phyloP scores from a whole-genome alignment of 2,888 invertebrate species.

The Agonum fuliginosum region DNA sequence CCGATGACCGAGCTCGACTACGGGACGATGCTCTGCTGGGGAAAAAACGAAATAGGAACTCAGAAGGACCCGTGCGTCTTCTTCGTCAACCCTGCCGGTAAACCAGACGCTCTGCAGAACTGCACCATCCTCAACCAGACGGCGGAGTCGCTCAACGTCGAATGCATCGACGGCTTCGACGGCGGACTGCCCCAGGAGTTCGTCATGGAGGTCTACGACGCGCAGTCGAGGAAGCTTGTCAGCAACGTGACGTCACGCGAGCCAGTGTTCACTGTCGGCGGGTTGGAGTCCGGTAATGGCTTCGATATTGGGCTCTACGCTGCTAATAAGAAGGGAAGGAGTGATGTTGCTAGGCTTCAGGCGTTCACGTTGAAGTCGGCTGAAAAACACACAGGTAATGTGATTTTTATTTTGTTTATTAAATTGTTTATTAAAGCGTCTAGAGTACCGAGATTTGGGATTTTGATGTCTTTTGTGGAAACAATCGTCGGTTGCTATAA shows the following conservation, averaged over 20 bases:
- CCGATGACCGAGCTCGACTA: slow-evolving; percentile 85
- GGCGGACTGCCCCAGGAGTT: slow-evolving; percentile 85
- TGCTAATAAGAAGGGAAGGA: slow-evolving; percentile 83
- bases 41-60: slow-evolving; percentile 82
- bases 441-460: too few relatives aligned
- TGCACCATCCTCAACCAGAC: slow-evolving; percentile 85
- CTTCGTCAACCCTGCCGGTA: slow-evolving; percentile 85
- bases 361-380: slow-evolving; percentile 84
- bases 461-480: too few relatives aligned
- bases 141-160: slow-evolving; percentile 81
- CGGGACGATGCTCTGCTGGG: slow-evolving; percentile 85
- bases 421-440: too few relatives aligned
- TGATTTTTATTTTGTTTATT: neutral
- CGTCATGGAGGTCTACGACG: slow-evolving; percentile 81
- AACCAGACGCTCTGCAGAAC: slow-evolving; percentile 83
- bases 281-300: slow-evolving; percentile 80
- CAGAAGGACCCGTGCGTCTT: slow-evolving; percentile 85
- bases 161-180: slow-evolving; percentile 85
- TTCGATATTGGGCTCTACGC: slow-evolving; percentile 83
- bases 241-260: slow-evolving; percentile 76
- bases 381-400: slow-evolving; percentile 82
- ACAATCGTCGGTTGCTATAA: too few relatives aligned
- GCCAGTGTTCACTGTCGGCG: slow-evolving; percentile 80
- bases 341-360: slow-evolving; percentile 79
- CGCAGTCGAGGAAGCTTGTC: slow-evolving; percentile 74